Conservation (phyloP, 2,113 vertebrate genomes). For the Cyanistes caeruleus region DNA sequence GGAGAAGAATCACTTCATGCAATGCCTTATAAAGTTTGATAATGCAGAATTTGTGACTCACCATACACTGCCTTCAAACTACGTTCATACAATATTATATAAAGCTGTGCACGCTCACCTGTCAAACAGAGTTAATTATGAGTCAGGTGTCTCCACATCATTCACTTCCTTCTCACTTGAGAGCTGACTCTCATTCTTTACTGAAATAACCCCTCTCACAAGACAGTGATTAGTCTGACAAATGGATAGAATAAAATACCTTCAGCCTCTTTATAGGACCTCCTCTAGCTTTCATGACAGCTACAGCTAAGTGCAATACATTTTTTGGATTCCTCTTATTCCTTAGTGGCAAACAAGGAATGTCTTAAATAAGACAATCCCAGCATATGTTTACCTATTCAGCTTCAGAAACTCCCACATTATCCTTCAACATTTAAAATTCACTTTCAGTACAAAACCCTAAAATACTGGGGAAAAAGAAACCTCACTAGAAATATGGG, state of each 20-base stretch:
- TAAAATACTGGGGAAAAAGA: neutral
- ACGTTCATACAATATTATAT: neutral
- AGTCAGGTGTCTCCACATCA: neutral
- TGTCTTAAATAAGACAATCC: neutral
- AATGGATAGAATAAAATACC: neutral
- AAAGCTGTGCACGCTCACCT: neutral
- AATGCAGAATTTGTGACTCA: constrained; percentile 10
- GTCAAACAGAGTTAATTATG: neutral
- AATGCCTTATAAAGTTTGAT: neutral
- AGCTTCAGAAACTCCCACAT: neutral
- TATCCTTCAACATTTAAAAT: neutral
- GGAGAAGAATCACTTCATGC: neutral
- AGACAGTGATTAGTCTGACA: neutral
- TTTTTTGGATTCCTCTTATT: neutral
- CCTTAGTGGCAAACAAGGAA: neutral
- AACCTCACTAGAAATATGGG: neutral
- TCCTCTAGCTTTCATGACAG: neutral
- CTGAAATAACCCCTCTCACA: neutral
- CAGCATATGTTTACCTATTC: neutral
- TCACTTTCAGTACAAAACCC: neutral
- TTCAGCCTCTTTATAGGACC: neutral
- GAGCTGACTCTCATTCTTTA: neutral
- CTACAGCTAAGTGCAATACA: neutral
- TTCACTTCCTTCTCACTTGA: neutral
- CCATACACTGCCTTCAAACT: neutral